Conservation (phyloP, 2,113 vertebrate genomes). For the Dicaeum eximium region DNA sequence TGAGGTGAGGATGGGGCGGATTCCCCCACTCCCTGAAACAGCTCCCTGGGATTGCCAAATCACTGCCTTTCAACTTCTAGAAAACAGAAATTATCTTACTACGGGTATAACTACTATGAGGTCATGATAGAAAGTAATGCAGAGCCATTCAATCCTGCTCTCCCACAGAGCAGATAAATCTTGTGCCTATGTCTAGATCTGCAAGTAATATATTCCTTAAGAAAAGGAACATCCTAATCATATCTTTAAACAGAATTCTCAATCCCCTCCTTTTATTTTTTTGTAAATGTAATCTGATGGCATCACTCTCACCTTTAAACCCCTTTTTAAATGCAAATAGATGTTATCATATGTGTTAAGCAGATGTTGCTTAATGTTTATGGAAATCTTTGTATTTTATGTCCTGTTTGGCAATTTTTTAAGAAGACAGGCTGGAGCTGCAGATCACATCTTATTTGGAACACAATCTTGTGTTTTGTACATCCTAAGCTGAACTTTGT, state of each 20-base stretch:
- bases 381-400: background rate
- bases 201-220: background rate
- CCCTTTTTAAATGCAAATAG: background rate
- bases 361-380: background rate
- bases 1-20: rapidly evolving
- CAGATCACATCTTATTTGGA: background rate
- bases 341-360: background rate
- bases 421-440: background rate
- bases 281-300: background rate
- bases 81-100: background rate
- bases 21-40: background rate
- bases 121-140: background rate
- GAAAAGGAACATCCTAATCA: background rate
- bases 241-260: background rate
- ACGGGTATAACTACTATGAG: background rate
- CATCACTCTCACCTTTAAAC: background rate
- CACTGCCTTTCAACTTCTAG: background rate
- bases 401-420: background rate
- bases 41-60: background rate
- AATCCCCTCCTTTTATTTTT: background rate
- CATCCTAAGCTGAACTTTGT: background rate
- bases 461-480: rapidly evolving
- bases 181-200: background rate
- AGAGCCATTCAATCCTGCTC: background rate
- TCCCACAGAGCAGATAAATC: background rate